Base-by-base conservation (phyloP, 2,888 invertebrate species). In the Xestia ashworthii region DNA sequence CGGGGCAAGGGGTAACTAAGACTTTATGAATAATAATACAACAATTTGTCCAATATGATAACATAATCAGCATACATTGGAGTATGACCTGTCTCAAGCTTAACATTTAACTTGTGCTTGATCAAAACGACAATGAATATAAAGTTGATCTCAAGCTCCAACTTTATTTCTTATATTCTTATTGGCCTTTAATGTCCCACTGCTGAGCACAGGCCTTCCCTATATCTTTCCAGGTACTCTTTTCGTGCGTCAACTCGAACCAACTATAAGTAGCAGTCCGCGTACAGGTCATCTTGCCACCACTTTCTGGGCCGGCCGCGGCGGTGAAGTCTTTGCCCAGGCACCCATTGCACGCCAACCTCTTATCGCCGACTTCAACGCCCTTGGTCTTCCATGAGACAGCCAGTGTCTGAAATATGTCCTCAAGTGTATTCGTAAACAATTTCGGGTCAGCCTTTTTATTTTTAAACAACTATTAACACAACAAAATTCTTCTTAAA, bases 11-110 rank as follows among this genome's bases (percentile, higher is more conserved):
- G 12, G 53, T 46, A 53, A 44, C 6, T 41, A 60, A 60, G 44
- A 19, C 60, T 67, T 46, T 2, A 80, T 80, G 80, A 74, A 79
- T 80, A 73, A 66, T 66, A 80, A 53, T 74, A 74, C 14, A n/a
- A 58, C 46, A 14, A 44, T 79, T 75, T 64, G 48, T 41, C 14
- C 0, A n/a, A 68, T 53, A 50, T 76, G 55, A 66, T 62, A 14
- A 48, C 8, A 8, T 48, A 32, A 71, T 55, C 46, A 62, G n/a
- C n/a, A 50, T 55, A 64, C 8, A 16, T 19, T 58, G 19, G 16
- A 16, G 32, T 55, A 25, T 32, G 5, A 55, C 8, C 5, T 53
- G 6, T 60, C 19, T 41, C 41, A 41, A 32, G 3, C 14, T 22
- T 5, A 48, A 58, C 14, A 48, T 60, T 48, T 0, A 69, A 19